Evolutionary conservation across 2,797 vertebrate genomes (phyloP), one percentile per base, ranked within the genome.

Genomic region (Gobio occitaniae): DNA sequence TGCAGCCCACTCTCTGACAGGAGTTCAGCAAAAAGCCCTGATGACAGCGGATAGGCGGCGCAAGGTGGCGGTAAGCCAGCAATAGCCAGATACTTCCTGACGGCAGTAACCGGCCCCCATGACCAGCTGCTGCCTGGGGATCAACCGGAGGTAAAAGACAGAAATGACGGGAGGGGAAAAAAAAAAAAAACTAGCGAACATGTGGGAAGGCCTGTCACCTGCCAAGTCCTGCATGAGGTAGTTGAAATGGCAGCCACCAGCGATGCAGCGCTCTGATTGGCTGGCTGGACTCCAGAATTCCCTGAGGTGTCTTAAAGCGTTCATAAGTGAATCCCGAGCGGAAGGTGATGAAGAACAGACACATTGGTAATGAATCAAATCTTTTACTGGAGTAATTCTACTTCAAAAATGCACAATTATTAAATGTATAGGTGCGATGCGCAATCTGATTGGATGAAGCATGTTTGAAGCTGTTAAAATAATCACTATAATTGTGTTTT

Each of bases 171-270:
- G 78, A 50, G 61, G 0, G 1, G 44, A 25, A 25, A 25, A 25
- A 25, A n/a, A 3, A 61, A 83, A 74, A 48, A 50, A 25, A 50
- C 81, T 25, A 75, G 59, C 19, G 61, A 72, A 83, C 85, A 86
- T 83, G 80, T 17, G 80, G 68, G 75, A 74, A 79, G 71, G 76
- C 74, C 84, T 85, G 88, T 85, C 87, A 90, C 90, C 87, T 90
- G 88, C 84, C 86, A 89, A 80, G 84, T 87, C 80, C 87, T 75
- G 82, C 65, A 61, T 50, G 47, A 80, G 72, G 68, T 83, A 87
- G 84, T 80, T 86, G 86, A 88, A 80, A 71, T 75, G 84, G 71
- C 65, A 83, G 78, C 77, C 83, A 80, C 82, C 74, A 80, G 68
- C 71, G 25, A 81, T 11, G 78, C 56, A 52, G 77, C 16, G 16